Percentiles rank a stretch among this genome's conserved stretches.
phyloP scores from a whole-genome alignment of 1,140 invertebrate species.

The Pseudomyrmex gracilis region DNA sequence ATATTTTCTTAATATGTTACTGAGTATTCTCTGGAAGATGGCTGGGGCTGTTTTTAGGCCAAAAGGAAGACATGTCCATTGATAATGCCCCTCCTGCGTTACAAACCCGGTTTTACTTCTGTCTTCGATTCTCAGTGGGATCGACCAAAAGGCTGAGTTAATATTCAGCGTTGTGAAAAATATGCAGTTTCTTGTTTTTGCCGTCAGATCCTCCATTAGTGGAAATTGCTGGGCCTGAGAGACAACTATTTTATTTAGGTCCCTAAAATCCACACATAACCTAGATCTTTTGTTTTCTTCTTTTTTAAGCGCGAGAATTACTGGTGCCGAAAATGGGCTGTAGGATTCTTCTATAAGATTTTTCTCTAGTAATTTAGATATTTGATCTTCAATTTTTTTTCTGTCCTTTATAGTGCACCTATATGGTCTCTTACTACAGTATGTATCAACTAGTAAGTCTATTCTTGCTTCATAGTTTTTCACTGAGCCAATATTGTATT shows the following conservation, averaged over 20 bases:
- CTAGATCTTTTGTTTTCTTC: slow-evolving; percentile 10
- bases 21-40: slow-evolving; percentile 18
- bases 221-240: slow-evolving; percentile 75
- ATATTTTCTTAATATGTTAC: slow-evolving; percentile 27
- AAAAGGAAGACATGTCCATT: not conserved
- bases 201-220: slow-evolving; percentile 67
- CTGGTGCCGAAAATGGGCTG: slow-evolving; percentile 19
- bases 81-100: not conserved
- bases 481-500: slow-evolving; percentile 31
- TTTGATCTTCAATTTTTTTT: slow-evolving; percentile 12
- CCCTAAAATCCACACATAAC: no score
- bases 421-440: slow-evolving; percentile 30
- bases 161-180: no score
- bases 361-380: slow-evolving; percentile 2
- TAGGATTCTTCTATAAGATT: slow-evolving; percentile 16
- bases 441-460: not conserved
- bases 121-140: no score
- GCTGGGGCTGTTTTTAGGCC: slow-evolving; percentile 6
- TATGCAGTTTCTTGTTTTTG: no score
- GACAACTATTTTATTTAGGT: no score
- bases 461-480: slow-evolving; percentile 14
- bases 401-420: slow-evolving; percentile 18
- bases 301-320: slow-evolving; percentile 21
- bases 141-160: no score
- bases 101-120: slow-evolving; percentile 16